Conservation (phyloP, 2,888 invertebrate species). For the Therioaphis trifolii region DNA sequence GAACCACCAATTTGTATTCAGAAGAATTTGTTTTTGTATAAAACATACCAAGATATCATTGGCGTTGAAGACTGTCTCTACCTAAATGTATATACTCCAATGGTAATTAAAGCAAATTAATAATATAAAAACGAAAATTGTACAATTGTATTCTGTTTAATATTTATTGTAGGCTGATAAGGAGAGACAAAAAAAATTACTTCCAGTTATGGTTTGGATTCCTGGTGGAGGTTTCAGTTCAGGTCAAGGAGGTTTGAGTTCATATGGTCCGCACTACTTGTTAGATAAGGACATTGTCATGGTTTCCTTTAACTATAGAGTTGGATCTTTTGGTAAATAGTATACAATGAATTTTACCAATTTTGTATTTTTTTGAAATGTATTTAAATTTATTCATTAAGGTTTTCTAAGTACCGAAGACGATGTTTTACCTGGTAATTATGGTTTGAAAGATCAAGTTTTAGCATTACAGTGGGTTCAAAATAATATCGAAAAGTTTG, state of each 20-base stretch:
- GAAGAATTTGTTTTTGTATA: conserved; percentile 67
- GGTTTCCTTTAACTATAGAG: conserved; percentile 65
- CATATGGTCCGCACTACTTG: conserved; percentile 64
- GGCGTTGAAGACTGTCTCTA: conserved; percentile 73
- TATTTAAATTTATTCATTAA: not conserved
- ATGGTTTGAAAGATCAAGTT: conserved; percentile 65
- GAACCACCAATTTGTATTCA: conserved; percentile 68
- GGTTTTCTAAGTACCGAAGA: conserved; percentile 79
- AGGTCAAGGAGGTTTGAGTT: conserved; percentile 39
- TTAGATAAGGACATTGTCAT: conserved; percentile 65
- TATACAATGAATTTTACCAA: not conserved
- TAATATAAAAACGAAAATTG: too few species aligned
- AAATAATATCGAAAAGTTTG: conserved; percentile 74
- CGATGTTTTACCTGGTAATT: conserved; percentile 69
- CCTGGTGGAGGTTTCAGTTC: conserved; percentile 71
- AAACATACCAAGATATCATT: conserved; percentile 67
- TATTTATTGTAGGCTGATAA: not conserved
- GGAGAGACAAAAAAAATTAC: not conserved
- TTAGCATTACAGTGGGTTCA: conserved; percentile 75
- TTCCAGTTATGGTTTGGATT: conserved; percentile 71
- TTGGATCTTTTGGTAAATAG: conserved; percentile 62
- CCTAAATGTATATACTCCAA: conserved; percentile 70
- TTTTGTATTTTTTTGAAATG: too few species aligned
- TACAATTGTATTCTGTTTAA: too few species aligned
- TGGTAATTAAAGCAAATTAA: too few species aligned